Evolutionary conservation across 1,140 invertebrate genomes (phyloP), one percentile per base, ranked within the genome.

Genomic region (Babylonia areolata): DNA sequence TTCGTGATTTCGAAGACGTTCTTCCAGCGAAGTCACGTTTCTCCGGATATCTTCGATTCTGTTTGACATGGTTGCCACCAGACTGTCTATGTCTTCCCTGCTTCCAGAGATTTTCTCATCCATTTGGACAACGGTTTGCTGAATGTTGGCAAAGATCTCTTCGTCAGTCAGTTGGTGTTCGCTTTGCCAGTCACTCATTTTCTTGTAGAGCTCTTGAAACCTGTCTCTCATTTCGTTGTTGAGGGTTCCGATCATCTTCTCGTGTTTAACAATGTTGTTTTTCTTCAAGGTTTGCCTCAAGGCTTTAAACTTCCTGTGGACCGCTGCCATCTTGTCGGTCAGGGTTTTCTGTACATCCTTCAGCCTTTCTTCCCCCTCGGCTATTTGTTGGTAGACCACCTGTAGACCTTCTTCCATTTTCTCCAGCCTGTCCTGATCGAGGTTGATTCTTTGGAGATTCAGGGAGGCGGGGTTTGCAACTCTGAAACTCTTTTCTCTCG

Each of bases 121-220:
- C 11, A 73, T 73, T 31, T 73, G 31, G 9, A 0, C 35, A 33
- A 35, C 31, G 31, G 12, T 73, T 73, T 73, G 31, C 6, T 35
- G 31, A 5, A 73, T 35, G 31, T 33, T 73, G 35, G 31, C 35
- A 9, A 73, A 73, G 31, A 73, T n/a, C 28, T 64, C 31, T 73
- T 73, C 31, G 35, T 73, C 71, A n/a, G 71, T 73, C 71, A 73
- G 71, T 28, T 35, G 71, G 35, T 20, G 71, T 73, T 37, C 71
- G 31, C 31, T 37, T 73, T 73, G 12, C 71, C 71, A 37, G 71
- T 73, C 71, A 20, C 71, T 6, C 3, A 73, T 6, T 73, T 73
- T 73, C 31, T 28, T 35, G 71, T 73, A 35, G 33, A 73, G 33
- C 6, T 73, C 71, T 73, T 73, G 31, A 35, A 73, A 73, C 33